These are phyloP conservation scores for Rutpela maculata DNA, from an alignment of 2,888 invertebrate species.

Conservation along the genomic window DNA sequence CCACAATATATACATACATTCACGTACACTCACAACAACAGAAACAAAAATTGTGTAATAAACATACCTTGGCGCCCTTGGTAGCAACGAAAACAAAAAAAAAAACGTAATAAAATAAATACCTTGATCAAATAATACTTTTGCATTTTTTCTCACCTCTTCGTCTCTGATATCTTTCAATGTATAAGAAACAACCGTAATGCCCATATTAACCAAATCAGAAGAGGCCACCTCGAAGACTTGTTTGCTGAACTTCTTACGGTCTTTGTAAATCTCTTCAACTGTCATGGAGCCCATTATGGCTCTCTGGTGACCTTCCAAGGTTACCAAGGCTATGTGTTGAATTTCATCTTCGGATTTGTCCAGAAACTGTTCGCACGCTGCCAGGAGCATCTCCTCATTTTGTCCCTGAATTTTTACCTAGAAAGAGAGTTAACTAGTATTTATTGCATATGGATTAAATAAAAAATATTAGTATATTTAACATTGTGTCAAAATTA, in stretches of 20 bases:
- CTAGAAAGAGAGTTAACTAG: constrained; percentile 71
- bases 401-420: constrained; percentile 93
- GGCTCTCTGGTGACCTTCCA: constrained; percentile 94
- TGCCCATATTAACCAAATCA: constrained; percentile 97
- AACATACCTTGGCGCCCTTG: constrained; percentile 81
- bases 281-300: constrained; percentile 99
- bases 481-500: no score
- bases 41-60: constrained; percentile 57
- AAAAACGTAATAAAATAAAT: constrained; percentile 57
- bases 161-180: constrained; percentile 96
- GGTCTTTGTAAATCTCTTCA: constrained; percentile 96
- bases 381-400: constrained; percentile 91
- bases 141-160: constrained; percentile 80
- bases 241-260: constrained; percentile 95
- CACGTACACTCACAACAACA: constrained; percentile 49
- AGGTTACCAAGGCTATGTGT: constrained; percentile 92
- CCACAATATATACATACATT: background rate
- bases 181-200: constrained; percentile 96
- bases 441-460: background rate
- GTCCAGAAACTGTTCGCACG: constrained; percentile 95
- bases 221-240: constrained; percentile 97
- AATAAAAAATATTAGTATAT: no score
- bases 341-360: constrained; percentile 92
- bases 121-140: constrained; percentile 20
- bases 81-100: constrained; percentile 69